Evolutionary conservation across 2,113 vertebrate species (phyloP).

Genomic region (Porphyrio hochstetteri): DNA sequence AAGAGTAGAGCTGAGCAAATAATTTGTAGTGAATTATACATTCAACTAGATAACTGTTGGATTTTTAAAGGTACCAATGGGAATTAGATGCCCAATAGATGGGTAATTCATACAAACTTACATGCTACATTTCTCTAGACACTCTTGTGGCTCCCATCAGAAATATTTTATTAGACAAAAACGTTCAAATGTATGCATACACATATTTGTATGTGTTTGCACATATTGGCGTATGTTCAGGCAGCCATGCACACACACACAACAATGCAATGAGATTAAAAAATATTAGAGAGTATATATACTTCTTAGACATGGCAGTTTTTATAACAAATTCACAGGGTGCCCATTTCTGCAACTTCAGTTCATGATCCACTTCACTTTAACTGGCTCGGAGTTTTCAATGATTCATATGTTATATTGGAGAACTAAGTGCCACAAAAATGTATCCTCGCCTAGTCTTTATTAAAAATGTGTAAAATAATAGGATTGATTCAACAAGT

Average conservation of each 20-base stretch:
- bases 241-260: neutral
- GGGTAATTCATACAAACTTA: neutral
- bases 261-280: no score
- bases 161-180: neutral
- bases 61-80: neutral
- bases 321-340: neutral
- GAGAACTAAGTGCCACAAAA: neutral
- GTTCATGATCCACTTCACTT: neutral
- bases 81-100: neutral
- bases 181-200: fast-evolving
- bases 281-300: fast-evolving
- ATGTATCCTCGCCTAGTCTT: neutral
- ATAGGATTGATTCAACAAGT: neutral
- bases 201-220: neutral
- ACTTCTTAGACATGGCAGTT: neutral
- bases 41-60: neutral
- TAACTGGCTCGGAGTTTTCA: neutral
- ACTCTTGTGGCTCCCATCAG: neutral
- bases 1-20: neutral
- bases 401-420: neutral
- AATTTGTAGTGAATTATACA: constrained; percentile 16
- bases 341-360: neutral
- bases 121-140: neutral
- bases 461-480: neutral
- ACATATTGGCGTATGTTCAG: neutral